Evolutionary conservation across 2,797 vertebrate species (phyloP).

Genomic region (Eupleurogrammus muticus): DNA sequence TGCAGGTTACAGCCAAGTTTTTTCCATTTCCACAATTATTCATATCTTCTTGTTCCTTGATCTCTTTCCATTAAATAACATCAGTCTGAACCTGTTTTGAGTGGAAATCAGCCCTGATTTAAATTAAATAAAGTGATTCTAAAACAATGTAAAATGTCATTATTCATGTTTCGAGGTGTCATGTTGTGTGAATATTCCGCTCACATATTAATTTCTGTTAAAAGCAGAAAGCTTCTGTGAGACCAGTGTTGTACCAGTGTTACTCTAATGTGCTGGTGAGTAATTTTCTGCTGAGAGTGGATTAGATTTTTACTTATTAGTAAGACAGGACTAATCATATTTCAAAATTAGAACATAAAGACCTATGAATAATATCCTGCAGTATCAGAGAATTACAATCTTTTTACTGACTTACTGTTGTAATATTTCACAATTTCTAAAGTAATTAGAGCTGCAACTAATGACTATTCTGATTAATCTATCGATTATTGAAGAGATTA

Average conservation of each 20-base stretch:
- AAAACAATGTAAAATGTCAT: conserved; percentile 1
- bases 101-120: not conserved
- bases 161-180: not conserved
- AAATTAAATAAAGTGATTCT: not conserved
- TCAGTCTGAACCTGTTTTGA: not conserved
- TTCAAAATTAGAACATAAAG: conserved; percentile 22
- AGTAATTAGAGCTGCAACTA: not conserved
- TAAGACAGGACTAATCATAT: conserved; percentile 24
- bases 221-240: conserved; percentile 13
- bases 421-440: not conserved
- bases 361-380: not conserved
- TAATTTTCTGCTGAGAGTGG: conserved; percentile 35
- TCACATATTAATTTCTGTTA: conserved; percentile 25
- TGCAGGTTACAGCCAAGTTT: conserved; percentile 8
- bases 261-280: conserved; percentile 17
- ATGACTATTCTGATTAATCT: too few species aligned
- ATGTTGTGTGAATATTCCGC: conserved; percentile 2
- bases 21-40: not conserved
- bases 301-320: conserved; percentile 51
- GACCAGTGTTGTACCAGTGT: conserved; percentile 8
- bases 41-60: not conserved
- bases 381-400: not conserved
- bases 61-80: not conserved
- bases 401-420: not conserved
- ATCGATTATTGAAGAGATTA: too few species aligned